These are phyloP conservation scores for Trogon surrucura DNA, from an alignment of 2,113 vertebrate species.

Conservation along the genomic window DNA sequence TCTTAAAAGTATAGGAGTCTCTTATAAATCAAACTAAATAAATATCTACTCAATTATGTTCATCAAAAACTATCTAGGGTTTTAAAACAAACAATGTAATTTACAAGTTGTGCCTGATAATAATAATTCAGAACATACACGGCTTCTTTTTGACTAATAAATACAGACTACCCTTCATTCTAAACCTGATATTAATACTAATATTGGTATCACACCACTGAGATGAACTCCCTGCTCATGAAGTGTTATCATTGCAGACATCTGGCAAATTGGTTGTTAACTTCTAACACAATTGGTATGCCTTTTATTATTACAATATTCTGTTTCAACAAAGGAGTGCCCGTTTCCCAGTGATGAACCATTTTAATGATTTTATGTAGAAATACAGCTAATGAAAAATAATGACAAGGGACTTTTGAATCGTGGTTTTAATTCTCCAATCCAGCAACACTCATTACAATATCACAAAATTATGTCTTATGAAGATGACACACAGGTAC, in stretches of 20 bases:
- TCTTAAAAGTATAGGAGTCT: slow-evolving; percentile 13
- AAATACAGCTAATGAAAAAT: slow-evolving; percentile 66
- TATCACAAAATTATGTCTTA: slow-evolving; percentile 45
- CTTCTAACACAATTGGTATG: slow-evolving; percentile 63
- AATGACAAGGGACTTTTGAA: slow-evolving; percentile 38
- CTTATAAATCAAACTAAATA: slow-evolving; percentile 41
- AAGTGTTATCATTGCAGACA: slow-evolving; percentile 65
- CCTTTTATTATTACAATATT: slow-evolving; percentile 64
- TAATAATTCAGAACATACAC: slow-evolving; percentile 55
- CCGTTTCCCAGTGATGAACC: slow-evolving; percentile 50
- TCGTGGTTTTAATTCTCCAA: slow-evolving; percentile 18
- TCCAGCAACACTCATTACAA: slow-evolving; percentile 28
- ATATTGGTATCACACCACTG: slow-evolving; percentile 50
- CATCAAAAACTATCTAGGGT: slow-evolving; percentile 36
- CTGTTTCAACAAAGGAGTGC: slow-evolving; percentile 31
- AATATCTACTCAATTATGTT: slow-evolving; percentile 44
- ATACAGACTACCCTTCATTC: slow-evolving; percentile 62
- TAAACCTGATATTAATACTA: slow-evolving; percentile 65
- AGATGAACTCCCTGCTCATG: slow-evolving; percentile 54
- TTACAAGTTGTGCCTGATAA: slow-evolving; percentile 50
- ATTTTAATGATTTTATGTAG: slow-evolving; percentile 64
- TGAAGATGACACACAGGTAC: slow-evolving; percentile 16
- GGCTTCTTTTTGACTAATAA: slow-evolving; percentile 63
- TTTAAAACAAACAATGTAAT: slow-evolving; percentile 62
- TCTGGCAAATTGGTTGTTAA: slow-evolving; percentile 75